These are phyloP conservation scores for Stenopsyche tienmushanensis DNA, from an alignment of 1,140 invertebrate genomes.

Conservation along the genomic window DNA sequence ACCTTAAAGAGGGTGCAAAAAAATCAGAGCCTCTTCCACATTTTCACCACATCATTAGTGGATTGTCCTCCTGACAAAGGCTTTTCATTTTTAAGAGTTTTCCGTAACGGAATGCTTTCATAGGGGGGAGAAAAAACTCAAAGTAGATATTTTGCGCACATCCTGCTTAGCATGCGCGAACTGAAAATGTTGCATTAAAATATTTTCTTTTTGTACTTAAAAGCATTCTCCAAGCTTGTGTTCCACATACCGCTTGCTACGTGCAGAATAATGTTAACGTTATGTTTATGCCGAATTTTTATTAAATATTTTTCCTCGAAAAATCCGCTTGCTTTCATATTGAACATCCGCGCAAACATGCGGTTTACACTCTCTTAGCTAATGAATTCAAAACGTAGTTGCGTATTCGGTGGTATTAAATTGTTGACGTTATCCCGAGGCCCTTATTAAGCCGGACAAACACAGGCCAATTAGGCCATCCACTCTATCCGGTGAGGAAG, in stretches of 20 bases:
- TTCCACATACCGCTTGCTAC: neutral
- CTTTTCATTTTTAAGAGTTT: constrained; percentile 31
- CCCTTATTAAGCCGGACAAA: constrained; percentile 6
- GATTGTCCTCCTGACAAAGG: constrained; percentile 28
- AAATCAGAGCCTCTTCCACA: constrained; percentile 11
- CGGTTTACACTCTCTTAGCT: neutral
- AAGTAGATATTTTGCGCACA: constrained; percentile 22
- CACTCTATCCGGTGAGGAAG: constrained; percentile 3
- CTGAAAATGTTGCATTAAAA: constrained; percentile 19
- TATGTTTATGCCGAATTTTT: neutral
- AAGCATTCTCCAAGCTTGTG: constrained; percentile 2
- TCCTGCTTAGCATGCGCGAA: neutral
- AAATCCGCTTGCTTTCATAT: neutral
- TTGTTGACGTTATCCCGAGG: neutral
- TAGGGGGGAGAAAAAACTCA: constrained; percentile 5
- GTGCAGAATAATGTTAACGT: neutral
- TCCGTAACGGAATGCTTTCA: constrained; percentile 18
- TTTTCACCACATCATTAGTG: constrained; percentile 27
- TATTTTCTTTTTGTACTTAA: neutral
- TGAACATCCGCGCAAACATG: neutral
- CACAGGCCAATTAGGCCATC: neutral
- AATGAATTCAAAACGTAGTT: neutral
- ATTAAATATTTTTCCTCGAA: neutral
- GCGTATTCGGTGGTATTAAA: neutral
- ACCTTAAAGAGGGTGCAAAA: neutral